Conservation (phyloP, 2,113 vertebrate species). For the Perca schrenkii region DNA sequence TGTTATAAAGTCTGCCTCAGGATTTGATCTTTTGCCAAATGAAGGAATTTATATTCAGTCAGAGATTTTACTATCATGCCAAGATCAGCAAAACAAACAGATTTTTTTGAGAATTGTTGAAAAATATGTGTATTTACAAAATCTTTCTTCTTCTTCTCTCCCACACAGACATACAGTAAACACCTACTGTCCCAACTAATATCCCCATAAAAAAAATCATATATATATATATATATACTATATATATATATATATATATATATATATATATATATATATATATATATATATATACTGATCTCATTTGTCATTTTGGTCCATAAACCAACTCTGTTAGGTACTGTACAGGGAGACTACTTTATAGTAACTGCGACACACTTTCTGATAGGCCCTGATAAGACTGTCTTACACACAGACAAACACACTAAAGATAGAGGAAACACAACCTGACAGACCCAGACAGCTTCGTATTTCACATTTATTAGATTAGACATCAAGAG, state of each 20-base stretch:
- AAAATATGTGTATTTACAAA: neutral
- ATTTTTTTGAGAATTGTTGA: neutral
- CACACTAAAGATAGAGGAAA: constrained; percentile 25
- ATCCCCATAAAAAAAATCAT: neutral
- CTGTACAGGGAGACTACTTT: constrained; percentile 7
- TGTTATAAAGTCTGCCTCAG: neutral
- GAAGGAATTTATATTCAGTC: constrained; percentile 35
- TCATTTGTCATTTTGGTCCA: neutral
- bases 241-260: too few relatives aligned
- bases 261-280: too few relatives aligned
- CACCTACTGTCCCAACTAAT: neutral
- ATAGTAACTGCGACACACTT: constrained; percentile 1
- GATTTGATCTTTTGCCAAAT: constrained; percentile 26
- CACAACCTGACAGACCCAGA: constrained; percentile 37
- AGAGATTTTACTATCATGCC: constrained; percentile 1
- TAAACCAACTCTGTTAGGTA: neutral
- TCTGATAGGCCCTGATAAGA: neutral
- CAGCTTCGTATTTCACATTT: constrained; percentile 52
- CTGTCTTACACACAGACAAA: neutral
- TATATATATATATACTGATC: neutral
- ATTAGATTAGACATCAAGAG: constrained; percentile 68
- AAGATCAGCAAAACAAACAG: constrained; percentile 1
- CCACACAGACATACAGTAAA: neutral
- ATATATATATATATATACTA: too few relatives aligned
- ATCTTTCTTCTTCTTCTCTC: neutral